Conservation (phyloP, 2,113 vertebrate genomes). For the Silurus meridionalis region DNA sequence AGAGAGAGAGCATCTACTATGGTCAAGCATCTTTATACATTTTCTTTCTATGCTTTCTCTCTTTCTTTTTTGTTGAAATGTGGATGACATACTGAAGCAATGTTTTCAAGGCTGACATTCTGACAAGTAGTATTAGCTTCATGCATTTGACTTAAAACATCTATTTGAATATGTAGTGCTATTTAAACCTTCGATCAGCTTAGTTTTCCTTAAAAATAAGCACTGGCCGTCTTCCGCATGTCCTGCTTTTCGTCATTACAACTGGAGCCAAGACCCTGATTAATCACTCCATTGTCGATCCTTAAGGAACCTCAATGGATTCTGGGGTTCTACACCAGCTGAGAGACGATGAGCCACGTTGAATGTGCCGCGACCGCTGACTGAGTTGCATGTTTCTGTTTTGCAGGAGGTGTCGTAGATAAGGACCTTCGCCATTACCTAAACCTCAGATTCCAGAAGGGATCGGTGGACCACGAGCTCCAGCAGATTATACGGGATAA, state of each 20-base stretch:
- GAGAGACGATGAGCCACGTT: not conserved
- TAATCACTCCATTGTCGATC: not conserved
- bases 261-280: not conserved
- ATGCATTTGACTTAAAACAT: not conserved
- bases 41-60: not conserved
- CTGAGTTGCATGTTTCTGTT: constrained; percentile 2
- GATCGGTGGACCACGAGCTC: constrained; percentile 97
- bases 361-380: not conserved
- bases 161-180: not conserved
- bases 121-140: not conserved
- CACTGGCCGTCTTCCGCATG: not conserved
- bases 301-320: not conserved
- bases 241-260: not conserved
- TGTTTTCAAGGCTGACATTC: not conserved
- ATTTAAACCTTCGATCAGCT: not conserved
- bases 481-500: constrained; percentile 99
- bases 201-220: not conserved
- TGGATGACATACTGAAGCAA: not conserved
- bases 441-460: constrained; percentile 98
- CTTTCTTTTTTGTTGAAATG: not conserved
- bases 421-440: constrained; percentile 99
- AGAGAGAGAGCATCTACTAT: constrained; percentile 12
- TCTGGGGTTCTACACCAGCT: not conserved
- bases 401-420: constrained; percentile 93
- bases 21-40: not conserved